phyloP scores from a whole-genome alignment of 2,113 vertebrate species.

The Nesoenas mayeri region DNA sequence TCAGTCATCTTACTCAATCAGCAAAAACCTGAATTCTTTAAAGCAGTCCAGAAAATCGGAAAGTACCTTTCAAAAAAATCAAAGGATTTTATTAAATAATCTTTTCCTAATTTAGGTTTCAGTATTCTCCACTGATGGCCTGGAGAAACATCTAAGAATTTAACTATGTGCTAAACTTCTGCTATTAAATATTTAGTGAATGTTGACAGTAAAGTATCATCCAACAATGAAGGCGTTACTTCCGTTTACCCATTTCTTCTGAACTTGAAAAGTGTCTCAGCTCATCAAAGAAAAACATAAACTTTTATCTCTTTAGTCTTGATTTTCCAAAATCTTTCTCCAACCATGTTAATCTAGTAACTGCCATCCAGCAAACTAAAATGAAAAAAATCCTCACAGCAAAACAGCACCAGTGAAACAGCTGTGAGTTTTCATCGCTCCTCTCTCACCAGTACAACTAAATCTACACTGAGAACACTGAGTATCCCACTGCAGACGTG shows the following conservation, averaged over 20 bases:
- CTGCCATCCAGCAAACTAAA: background rate
- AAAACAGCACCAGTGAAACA: background rate
- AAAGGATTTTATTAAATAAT: background rate
- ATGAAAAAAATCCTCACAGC: fast-evolving
- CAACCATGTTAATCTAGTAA: background rate
- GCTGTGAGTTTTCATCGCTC: fast-evolving
- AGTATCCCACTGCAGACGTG: fast-evolving
- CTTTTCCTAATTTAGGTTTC: background rate
- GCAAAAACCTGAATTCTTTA: background rate
- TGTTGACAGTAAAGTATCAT: fast-evolving
- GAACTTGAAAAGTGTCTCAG: fast-evolving
- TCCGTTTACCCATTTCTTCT: fast-evolving
- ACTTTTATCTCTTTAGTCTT: fast-evolving
- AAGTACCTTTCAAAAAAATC: background rate
- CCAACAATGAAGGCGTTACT: fast-evolving
- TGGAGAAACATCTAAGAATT: background rate
- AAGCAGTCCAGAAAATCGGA: background rate
- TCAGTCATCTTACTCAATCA: too few species aligned
- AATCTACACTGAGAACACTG: background rate
- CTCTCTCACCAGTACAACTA: background rate
- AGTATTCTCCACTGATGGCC: fast-evolving
- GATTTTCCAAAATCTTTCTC: background rate
- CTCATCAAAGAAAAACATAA: fast-evolving
- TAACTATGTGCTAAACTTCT: background rate
- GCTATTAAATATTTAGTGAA: background rate